These are phyloP conservation scores for Rousettus leschenaultii DNA, from an alignment of 2,113 vertebrate genomes.

Conservation along the genomic window DNA sequence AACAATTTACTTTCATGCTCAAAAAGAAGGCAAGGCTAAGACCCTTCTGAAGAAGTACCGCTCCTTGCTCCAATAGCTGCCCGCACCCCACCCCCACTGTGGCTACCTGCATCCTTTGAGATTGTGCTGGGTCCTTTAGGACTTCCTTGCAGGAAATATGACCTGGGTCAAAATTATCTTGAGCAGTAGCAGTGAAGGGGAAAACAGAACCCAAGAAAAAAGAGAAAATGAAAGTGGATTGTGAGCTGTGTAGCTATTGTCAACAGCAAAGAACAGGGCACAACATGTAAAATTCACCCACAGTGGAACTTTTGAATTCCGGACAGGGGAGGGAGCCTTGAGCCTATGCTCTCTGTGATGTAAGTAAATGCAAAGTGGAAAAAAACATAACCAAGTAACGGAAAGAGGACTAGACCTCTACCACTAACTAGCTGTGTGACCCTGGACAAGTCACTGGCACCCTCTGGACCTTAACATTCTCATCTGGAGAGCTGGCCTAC, in stretches of 20 bases:
- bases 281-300: not conserved
- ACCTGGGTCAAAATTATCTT: not conserved
- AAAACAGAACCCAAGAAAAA: not conserved
- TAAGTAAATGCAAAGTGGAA: not conserved
- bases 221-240: not conserved
- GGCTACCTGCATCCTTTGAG: not conserved
- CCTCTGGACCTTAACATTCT: not conserved
- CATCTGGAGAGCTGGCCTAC: not conserved
- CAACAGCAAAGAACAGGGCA: not conserved
- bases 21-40: not conserved
- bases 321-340: too few species aligned
- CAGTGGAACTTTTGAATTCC: not conserved
- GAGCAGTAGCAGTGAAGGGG: not conserved
- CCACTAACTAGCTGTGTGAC: not conserved
- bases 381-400: not conserved
- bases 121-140: not conserved
- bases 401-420: not conserved
- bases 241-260: not conserved
- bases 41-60: not conserved
- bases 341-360: not conserved
- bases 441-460: not conserved
- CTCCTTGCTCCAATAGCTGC: not conserved
- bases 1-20: constrained; percentile 48
- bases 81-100: too few species aligned
- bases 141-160: not conserved